Conservation (phyloP, 2,888 invertebrate genomes). For the Kuschelorhynchus macadamiae region DNA sequence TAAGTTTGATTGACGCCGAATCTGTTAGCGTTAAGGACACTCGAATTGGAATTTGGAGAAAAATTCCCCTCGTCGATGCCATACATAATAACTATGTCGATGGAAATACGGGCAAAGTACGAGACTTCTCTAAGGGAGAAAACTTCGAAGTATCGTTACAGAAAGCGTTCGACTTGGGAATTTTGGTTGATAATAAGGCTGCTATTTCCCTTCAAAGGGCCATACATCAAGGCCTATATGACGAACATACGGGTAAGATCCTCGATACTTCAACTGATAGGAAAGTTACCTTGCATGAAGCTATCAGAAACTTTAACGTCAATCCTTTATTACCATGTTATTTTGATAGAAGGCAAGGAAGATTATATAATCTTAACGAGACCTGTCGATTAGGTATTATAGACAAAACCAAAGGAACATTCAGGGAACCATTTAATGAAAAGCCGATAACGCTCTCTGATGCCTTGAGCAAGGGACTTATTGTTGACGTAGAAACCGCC, state of each 20-base stretch:
- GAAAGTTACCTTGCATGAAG: slow-evolving; percentile 86
- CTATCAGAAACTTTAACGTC: slow-evolving; percentile 84
- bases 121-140: slow-evolving; percentile 76
- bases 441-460: slow-evolving; percentile 78
- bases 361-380: slow-evolving; percentile 81
- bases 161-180: slow-evolving; percentile 84
- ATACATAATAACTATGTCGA: slow-evolving; percentile 83
- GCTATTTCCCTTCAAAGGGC: slow-evolving; percentile 88
- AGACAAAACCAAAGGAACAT: slow-evolving; percentile 84
- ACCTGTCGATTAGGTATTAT: slow-evolving; percentile 86
- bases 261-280: slow-evolving; percentile 85
- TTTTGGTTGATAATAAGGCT: slow-evolving; percentile 85
- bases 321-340: slow-evolving; percentile 87
- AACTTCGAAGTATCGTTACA: slow-evolving; percentile 79
- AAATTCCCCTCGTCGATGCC: slow-evolving; percentile 84
- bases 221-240: slow-evolving; percentile 88
- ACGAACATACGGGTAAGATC: slow-evolving; percentile 85
- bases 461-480: slow-evolving; percentile 83
- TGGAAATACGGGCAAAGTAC: slow-evolving; percentile 79
- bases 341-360: slow-evolving; percentile 82
- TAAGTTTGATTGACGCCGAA: slow-evolving; percentile 86
- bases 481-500: slow-evolving; percentile 89
- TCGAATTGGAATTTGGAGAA: slow-evolving; percentile 81
- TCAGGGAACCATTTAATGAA: slow-evolving; percentile 76
- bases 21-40: slow-evolving; percentile 88